A percentile compares a stretch with the other conserved stretches of the same genome.
phyloP scores from a whole-genome alignment of 2,888 invertebrate genomes.

The Sphaerophoria rueppellii region DNA sequence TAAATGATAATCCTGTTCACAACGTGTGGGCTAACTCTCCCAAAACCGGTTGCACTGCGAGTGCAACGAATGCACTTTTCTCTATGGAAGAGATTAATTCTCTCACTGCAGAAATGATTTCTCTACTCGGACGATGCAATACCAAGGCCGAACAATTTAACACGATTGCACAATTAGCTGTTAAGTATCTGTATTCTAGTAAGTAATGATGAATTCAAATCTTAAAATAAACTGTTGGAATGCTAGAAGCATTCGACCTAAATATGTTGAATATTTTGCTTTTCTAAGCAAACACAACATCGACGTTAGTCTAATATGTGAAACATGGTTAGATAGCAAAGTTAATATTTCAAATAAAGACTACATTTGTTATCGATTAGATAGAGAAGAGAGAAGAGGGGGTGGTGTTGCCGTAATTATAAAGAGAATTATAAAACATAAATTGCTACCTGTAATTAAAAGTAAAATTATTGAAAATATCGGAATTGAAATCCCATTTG shows the following conservation, averaged over 20 bases:
- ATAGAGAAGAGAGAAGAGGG: conserved; percentile 15
- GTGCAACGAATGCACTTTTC: conserved; percentile 4
- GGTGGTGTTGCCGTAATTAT: conserved; percentile 17
- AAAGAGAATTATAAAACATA: background rate
- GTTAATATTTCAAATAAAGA: conserved; percentile 6
- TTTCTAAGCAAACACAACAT: conserved; percentile 14
- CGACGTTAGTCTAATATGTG: conserved; percentile 5
- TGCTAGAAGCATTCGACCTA: conserved; percentile 28
- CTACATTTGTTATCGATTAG: conserved; percentile 13
- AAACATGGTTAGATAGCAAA: conserved; percentile 21
- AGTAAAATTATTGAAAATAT: conserved; percentile 16
- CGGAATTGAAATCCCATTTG: conserved; percentile 1
- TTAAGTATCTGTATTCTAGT: conserved; percentile 36
- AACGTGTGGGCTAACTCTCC: background rate
- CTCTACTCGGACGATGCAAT: conserved; percentile 7
- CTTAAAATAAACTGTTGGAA: conserved; percentile 29
- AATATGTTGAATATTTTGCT: background rate
- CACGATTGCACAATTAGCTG: conserved; percentile 34
- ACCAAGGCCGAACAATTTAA: conserved; percentile 29
- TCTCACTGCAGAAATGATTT: conserved; percentile 20
- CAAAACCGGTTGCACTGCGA: background rate
- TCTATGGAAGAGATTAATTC: conserved; percentile 24
- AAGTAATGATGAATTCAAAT: conserved; percentile 22
- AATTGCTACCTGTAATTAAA: background rate
- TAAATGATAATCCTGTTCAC: background rate